A percentile compares a stretch with the other conserved stretches of the same genome.
Evolutionary conservation across 2,888 invertebrate genomes (phyloP).

Genomic region (Habroteleia sp.): DNA sequence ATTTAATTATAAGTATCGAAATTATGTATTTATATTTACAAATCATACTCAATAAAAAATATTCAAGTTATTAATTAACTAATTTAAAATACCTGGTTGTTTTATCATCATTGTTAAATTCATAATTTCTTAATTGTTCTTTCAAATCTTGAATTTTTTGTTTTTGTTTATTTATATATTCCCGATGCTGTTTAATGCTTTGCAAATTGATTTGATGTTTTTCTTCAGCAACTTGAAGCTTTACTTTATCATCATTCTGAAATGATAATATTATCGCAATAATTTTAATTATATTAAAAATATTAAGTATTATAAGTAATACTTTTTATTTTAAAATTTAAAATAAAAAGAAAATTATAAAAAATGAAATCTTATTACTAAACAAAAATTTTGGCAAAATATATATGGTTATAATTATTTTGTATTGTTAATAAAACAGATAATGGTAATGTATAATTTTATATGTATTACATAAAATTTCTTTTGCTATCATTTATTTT

Average conservation of each 20-base stretch:
- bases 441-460: no score
- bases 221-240: conserved; percentile 1
- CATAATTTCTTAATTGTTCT: not conserved
- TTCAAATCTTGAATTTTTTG: conserved; percentile 3
- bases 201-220: conserved; percentile 5
- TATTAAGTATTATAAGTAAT: not conserved
- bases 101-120: not conserved
- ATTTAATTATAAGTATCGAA: no score
- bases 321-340: no score
- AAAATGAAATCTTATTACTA: no score
- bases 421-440: no score
- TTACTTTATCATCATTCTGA: conserved; percentile 1
- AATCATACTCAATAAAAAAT: no score
- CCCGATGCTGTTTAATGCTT: conserved; percentile 1
- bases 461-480: no score
- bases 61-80: no score
- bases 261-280: not conserved
- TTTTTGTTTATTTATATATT: conserved; percentile 8
- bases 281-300: not conserved
- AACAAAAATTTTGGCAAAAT: no score
- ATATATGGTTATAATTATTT: no score
- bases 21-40: not conserved
- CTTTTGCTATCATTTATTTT: no score
- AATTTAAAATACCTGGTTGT: not conserved
- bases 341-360: no score